phyloP scores from a whole-genome alignment of 2,888 invertebrate species.

The Spodoptera picta region DNA sequence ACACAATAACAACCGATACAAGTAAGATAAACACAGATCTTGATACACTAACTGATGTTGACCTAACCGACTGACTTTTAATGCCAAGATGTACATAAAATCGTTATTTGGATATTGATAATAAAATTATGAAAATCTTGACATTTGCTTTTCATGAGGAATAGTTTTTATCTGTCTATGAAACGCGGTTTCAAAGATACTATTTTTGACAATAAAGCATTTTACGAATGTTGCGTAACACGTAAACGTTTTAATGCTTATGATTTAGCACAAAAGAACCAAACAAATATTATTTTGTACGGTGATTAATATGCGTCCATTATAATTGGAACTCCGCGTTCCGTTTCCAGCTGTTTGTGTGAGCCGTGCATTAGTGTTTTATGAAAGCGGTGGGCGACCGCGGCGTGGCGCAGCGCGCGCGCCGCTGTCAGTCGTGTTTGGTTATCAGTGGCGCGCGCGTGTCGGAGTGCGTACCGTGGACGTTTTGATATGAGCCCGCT shows the following conservation, averaged over 20 bases:
- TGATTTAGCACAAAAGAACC: conserved; percentile 19
- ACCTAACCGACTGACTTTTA: background rate
- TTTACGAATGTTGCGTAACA: conserved; percentile 14
- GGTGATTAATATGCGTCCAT: conserved; percentile 46
- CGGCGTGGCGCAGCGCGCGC: conserved; percentile 68
- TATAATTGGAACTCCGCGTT: conserved; percentile 53
- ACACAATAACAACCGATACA: conserved; percentile 14
- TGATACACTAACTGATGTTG: background rate
- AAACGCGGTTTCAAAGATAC: conserved; percentile 27
- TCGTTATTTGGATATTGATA: background rate
- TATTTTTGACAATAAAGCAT: conserved; percentile 16
- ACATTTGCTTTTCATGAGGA: background rate
- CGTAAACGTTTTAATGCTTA: conserved; percentile 10
- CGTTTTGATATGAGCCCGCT: conserved; percentile 79
- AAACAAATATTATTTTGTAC: conserved; percentile 46
- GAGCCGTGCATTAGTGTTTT: conserved; percentile 41
- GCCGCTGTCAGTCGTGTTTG: conserved; percentile 74
- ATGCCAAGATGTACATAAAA: background rate
- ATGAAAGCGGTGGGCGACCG: conserved; percentile 55
- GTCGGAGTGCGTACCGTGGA: conserved; percentile 71
- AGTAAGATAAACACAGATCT: conserved; percentile 10
- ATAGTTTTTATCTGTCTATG: conserved; percentile 5
- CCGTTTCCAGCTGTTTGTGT: conserved; percentile 47
- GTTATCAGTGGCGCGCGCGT: conserved; percentile 73
- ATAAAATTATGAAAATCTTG: conserved; percentile 3